These are phyloP conservation scores for Gryon sp. DNA, from an alignment of 1,140 invertebrate genomes.

Conservation along the genomic window DNA sequence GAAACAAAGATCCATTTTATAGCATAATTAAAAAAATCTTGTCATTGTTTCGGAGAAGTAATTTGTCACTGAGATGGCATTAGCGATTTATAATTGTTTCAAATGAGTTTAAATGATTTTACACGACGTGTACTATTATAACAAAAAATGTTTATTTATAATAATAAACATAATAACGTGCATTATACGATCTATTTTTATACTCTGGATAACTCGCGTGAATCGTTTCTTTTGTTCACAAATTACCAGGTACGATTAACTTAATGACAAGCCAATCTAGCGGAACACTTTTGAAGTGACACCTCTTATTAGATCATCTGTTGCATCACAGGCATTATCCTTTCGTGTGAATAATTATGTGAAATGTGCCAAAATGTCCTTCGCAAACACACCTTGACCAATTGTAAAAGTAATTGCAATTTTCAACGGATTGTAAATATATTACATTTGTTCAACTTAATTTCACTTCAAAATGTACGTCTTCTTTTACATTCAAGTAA, in stretches of 20 bases:
- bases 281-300: slow-evolving; percentile 50
- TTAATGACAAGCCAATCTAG: slow-evolving; percentile 37
- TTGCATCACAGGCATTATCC: slow-evolving; percentile 37
- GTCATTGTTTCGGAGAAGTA: too few relatives aligned
- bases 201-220: slow-evolving; percentile 4
- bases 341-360: slow-evolving; percentile 20
- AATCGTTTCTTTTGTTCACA: slow-evolving; percentile 49
- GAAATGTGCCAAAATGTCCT: slow-evolving; percentile 26
- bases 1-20: too few relatives aligned
- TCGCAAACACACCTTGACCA: neutral
- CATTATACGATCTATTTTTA: slow-evolving; percentile 35
- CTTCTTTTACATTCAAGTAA: too few relatives aligned
- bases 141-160: neutral
- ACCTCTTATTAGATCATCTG: slow-evolving; percentile 47
- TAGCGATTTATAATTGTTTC: too few relatives aligned
- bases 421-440: too few relatives aligned
- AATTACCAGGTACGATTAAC: slow-evolving; percentile 31
- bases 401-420: too few relatives aligned
- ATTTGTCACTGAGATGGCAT: too few relatives aligned
- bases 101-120: too few relatives aligned
- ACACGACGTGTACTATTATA: neutral
- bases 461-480: too few relatives aligned
- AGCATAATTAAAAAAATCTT: too few relatives aligned
- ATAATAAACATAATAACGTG: neutral
- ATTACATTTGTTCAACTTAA: too few relatives aligned